phyloP scores from a whole-genome alignment of 2,888 invertebrate genomes.

The Ormyrus pomaceus region DNA sequence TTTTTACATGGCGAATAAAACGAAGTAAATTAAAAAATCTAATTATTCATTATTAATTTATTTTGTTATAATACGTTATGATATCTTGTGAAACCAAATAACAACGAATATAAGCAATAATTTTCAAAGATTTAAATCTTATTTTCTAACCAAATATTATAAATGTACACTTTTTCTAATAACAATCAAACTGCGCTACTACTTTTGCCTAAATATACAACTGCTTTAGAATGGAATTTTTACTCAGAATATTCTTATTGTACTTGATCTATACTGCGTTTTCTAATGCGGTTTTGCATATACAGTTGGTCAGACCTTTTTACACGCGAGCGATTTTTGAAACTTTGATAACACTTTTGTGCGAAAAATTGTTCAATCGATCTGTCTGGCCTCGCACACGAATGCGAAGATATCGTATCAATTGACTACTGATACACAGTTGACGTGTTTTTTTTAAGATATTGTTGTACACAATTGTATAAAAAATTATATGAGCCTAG shows the following conservation, averaged over 20 bases:
- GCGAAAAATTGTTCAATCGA: conserved; percentile 21
- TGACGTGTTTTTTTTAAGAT: conserved; percentile 60
- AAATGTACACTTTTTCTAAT: conserved; percentile 40
- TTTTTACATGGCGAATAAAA: too few relatives aligned
- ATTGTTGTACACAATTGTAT: conserved; percentile 70
- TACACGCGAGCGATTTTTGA: conserved; percentile 16
- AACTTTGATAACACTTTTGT: conserved; percentile 58
- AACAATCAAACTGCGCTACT: conserved; percentile 14
- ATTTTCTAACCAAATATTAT: conserved; percentile 26
- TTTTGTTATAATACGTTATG: conserved; percentile 12
- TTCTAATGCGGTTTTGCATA: conserved; percentile 27
- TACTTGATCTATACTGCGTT: conserved; percentile 30
- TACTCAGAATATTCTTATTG: conserved; percentile 26
- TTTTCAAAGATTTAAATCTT: too few relatives aligned
- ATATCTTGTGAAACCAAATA: neutral
- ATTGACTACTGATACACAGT: conserved; percentile 60
- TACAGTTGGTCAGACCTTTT: conserved; percentile 21
- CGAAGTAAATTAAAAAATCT: too few relatives aligned
- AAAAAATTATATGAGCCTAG: conserved; percentile 63
- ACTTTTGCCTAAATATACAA: conserved; percentile 38
- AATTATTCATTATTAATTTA: conserved; percentile 10
- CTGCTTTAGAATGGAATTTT: conserved; percentile 41
- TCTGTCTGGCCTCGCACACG: conserved; percentile 36
- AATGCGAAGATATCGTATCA: conserved; percentile 54
- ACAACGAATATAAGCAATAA: neutral